Evolutionary conservation across 2,113 vertebrate species (phyloP).

Genomic region (Nibea coibor): DNA sequence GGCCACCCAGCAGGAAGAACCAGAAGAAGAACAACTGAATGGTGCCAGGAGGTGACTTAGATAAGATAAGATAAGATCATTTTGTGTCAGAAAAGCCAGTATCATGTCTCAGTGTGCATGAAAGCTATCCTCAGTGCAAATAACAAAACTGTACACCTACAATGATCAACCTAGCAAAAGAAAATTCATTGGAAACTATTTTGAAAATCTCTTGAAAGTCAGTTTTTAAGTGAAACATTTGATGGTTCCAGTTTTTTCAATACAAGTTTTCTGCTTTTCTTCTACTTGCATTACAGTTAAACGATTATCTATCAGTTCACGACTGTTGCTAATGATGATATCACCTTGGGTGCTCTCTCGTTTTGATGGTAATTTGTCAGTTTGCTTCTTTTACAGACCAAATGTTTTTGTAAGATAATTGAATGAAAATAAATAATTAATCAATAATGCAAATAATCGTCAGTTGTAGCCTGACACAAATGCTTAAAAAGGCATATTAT

Average conservation of each 20-base stretch:
- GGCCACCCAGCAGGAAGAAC: constrained; percentile 78
- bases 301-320: not conserved
- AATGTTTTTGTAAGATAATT: not conserved
- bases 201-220: not conserved
- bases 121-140: constrained; percentile 2
- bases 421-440: not conserved
- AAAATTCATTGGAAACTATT: not conserved
- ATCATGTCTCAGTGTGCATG: not conserved
- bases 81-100: not conserved
- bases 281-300: not conserved
- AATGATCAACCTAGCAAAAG: accelerated
- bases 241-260: not conserved
- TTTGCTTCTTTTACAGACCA: not conserved
- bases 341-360: not conserved
- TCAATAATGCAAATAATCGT: not conserved
- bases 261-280: not conserved
- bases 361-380: not conserved
- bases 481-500: not conserved
- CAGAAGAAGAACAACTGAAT: constrained; percentile 90
- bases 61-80: too few species aligned
- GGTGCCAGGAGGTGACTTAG: not conserved
- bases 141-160: not conserved
- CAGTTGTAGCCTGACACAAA: not conserved
- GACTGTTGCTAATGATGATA: not conserved
- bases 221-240: not conserved